Percentiles rank a stretch among this genome's conserved stretches.
Conservation (phyloP, 2,888 invertebrate genomes). For the Rhingia rostrata region DNA sequence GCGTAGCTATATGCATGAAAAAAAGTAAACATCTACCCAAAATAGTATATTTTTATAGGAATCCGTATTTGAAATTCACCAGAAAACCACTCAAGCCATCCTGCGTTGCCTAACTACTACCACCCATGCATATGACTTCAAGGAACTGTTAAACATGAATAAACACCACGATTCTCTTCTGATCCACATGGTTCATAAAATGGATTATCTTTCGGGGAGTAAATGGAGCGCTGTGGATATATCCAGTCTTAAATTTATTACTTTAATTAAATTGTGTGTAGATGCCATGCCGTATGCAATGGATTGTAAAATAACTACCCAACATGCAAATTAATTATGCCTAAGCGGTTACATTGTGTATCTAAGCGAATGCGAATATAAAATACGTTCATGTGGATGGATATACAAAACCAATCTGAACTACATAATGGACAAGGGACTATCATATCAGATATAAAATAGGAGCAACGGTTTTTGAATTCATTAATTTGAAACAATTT, state of each 20-base stretch:
- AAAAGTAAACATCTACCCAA: too few species aligned
- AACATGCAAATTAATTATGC: slow-evolving; percentile 44
- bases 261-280: slow-evolving; percentile 55
- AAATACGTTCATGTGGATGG: not conserved
- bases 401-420: too few species aligned
- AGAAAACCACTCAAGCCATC: too few species aligned
- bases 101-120: too few species aligned
- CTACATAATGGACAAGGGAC: too few species aligned
- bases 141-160: too few species aligned
- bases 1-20: too few species aligned
- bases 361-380: not conserved
- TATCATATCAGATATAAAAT: slow-evolving; percentile 31
- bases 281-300: slow-evolving; percentile 39
- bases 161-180: too few species aligned
- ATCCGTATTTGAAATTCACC: too few species aligned
- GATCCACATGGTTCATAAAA: not conserved
- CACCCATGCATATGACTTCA: too few species aligned
- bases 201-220: not conserved
- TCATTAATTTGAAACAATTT: slow-evolving; percentile 56
- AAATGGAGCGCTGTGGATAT: not conserved
- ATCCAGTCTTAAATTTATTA: slow-evolving; percentile 28
- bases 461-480: slow-evolving; percentile 54
- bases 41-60: too few species aligned
- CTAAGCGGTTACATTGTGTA: not conserved
- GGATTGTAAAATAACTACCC: slow-evolving; percentile 32